Evolutionary conservation across 1,140 invertebrate genomes (phyloP).

Genomic region (Marisa cornuarietis): DNA sequence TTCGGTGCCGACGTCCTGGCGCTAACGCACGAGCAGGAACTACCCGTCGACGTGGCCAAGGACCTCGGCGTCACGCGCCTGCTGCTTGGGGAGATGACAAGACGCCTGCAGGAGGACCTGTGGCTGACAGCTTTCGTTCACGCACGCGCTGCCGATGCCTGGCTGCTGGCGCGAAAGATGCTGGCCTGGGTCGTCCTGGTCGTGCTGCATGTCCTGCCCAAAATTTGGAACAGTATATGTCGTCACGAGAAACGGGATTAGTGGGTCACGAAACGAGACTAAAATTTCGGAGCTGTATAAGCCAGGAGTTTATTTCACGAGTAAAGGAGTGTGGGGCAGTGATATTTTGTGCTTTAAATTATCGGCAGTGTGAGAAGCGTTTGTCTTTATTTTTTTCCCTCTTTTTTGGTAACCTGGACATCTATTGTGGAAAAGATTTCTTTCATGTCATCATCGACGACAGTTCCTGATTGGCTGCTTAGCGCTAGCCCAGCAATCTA

Average conservation of each 20-base stretch:
- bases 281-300: no score
- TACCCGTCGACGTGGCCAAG: constrained; percentile 54
- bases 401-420: no score
- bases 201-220: constrained; percentile 10
- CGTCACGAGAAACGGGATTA: neutral
- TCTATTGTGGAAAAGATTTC: no score
- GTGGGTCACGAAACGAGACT: neutral
- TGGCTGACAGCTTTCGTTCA: constrained; percentile 37
- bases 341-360: no score
- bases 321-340: no score
- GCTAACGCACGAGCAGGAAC: constrained; percentile 47
- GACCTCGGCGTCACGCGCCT: constrained; percentile 49
- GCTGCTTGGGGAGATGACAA: constrained; percentile 52
- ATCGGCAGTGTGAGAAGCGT: no score
- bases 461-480: no score
- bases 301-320: no score
- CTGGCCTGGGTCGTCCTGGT: constrained; percentile 19
- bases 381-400: no score
- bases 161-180: constrained; percentile 22
- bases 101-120: constrained; percentile 41
- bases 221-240: constrained; percentile 15
- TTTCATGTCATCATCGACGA: no score
- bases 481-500: no score
- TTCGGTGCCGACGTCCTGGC: constrained; percentile 55
- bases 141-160: constrained; percentile 23